Evolutionary conservation across 2,888 invertebrate genomes (phyloP), one percentile per base, ranked within the genome.

Genomic region (Cheilosia grossa): DNA sequence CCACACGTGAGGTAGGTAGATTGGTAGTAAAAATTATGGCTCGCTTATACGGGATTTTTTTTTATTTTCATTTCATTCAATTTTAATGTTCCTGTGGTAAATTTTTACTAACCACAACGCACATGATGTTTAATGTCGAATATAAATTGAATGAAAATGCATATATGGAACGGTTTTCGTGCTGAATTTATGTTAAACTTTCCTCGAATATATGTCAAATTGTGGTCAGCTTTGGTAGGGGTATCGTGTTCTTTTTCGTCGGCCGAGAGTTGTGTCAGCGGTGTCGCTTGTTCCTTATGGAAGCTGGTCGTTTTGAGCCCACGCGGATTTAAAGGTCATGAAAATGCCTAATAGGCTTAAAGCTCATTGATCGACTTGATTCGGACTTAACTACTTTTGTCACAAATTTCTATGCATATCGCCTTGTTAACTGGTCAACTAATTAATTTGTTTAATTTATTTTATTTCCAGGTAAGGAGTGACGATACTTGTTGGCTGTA

Each of bases 91-190:
- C 15, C 15, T 24, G 63, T 4, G 73, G 63, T 44, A 24, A 54
- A 27, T 73, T 56, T 63, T 56, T 63, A 47, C 54, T 37, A 37
- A 74, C 74, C 74, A 44, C 58, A 67, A 15, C 10, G 21, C 67
- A 64, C 47, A 69, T 56, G 27, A 56, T 10, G 3, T 30, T 15
- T 49, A 27, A 30, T 47, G 19, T 21, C 24, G 66, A 19, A 19
- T 47, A 74, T 53, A 42, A 66, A 53, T 56, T 56, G 13, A 42
- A n/a, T 37, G 69, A 24, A 13, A 59, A 61, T 53, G 40, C 61
- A 58, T 40, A 24, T 24, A 24, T 24, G 3, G 2, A 59, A 42
- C 51, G 70, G 70, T 13, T 4, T 17, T 7, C 17, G 27, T 42
- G 72, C 24, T 42, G 4, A 72, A 72, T 72, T 72, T 72, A 61